These are phyloP conservation scores for Aurelia sp. DNA, from an alignment of 30 jellyfish, hydroid and myxozoan species.

Conservation along the genomic window DNA sequence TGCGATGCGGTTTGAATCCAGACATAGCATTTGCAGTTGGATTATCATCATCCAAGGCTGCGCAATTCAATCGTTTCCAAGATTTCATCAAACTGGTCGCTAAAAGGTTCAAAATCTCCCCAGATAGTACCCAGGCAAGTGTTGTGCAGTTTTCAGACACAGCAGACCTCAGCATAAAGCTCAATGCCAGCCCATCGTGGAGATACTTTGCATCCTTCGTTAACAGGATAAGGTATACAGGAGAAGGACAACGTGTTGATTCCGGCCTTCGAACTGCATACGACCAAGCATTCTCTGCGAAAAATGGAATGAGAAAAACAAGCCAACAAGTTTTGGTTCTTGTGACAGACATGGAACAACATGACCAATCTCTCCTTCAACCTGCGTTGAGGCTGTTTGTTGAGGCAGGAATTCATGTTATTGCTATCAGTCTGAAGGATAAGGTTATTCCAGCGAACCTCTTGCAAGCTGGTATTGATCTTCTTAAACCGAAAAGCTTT, in stretches of 20 bases:
- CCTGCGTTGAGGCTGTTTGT: conserved; percentile 19
- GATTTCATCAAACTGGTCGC: conserved; percentile 62
- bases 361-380: conserved; percentile 32
- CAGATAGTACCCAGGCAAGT: conserved; percentile 50
- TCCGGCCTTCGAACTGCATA: conserved; percentile 68
- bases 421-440: conserved; percentile 40
- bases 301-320: conserved; percentile 58
- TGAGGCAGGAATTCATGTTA: conserved; percentile 61
- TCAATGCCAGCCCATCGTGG: conserved; percentile 16
- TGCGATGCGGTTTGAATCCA: conserved; percentile 17
- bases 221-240: conserved; percentile 48
- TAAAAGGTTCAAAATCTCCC: conserved; percentile 62
- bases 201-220: conserved; percentile 59
- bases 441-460: conserved; percentile 48
- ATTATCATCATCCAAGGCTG: not conserved
- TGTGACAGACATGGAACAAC: conserved; percentile 55
- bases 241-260: conserved; percentile 58
- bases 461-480: conserved; percentile 27
- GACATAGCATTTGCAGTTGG: conserved; percentile 48
- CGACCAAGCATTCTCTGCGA: conserved; percentile 31
- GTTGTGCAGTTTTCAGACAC: conserved; percentile 62
- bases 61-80: not conserved
- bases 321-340: conserved; percentile 62
- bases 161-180: conserved; percentile 68
- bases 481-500: conserved; percentile 28